phyloP scores from a whole-genome alignment of 1,140 invertebrate species.

The Cepaea nemoralis region DNA sequence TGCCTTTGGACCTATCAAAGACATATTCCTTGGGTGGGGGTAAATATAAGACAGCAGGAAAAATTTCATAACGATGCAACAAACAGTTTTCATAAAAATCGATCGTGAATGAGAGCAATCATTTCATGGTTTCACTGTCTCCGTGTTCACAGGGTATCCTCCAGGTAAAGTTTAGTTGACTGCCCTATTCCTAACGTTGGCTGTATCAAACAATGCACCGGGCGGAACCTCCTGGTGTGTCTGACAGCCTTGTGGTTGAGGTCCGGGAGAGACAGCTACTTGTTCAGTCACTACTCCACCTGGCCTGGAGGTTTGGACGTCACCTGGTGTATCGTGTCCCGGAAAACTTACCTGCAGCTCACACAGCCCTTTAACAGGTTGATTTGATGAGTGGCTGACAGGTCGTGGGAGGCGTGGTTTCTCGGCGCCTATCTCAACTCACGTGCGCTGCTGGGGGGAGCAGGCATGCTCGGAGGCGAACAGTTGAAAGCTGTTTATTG shows the following conservation, averaged over 20 bases:
- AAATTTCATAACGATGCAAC: too few species aligned
- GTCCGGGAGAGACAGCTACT: neutral
- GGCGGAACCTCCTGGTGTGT: too few species aligned
- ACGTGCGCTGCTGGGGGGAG: neutral
- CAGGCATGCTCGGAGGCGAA: neutral
- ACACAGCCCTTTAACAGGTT: neutral
- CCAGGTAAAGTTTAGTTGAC: too few species aligned
- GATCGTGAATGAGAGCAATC: too few species aligned
- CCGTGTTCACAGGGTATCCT: too few species aligned
- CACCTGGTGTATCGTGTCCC: neutral
- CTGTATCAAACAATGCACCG: too few species aligned
- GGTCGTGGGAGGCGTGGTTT: neutral
- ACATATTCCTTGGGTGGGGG: too few species aligned
- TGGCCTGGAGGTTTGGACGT: neutral
- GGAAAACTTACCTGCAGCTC: neutral
- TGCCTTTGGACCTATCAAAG: too few species aligned
- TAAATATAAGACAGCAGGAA: too few species aligned
- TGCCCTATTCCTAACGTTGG: too few species aligned
- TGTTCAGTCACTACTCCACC: neutral
- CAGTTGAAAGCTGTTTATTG: neutral
- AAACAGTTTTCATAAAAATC: too few species aligned
- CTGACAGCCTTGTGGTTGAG: neutral
- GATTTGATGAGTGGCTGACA: neutral
- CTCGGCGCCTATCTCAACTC: neutral
- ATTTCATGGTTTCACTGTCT: too few species aligned